Evolutionary conservation across 1,140 invertebrate genomes (phyloP), one percentile per base, ranked within the genome.

Genomic region (Lucilia sericata): DNA sequence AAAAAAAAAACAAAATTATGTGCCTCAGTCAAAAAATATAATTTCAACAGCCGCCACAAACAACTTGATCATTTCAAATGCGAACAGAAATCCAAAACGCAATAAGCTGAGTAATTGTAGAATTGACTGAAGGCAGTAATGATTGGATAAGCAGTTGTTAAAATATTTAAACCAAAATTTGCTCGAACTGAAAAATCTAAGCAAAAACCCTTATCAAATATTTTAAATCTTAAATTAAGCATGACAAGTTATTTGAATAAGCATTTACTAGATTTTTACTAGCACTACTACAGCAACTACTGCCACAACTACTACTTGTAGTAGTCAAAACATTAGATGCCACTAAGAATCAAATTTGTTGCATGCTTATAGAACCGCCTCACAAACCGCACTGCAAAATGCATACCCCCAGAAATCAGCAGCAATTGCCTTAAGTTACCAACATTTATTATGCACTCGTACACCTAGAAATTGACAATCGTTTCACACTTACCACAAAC

Each of bases 241-340:
- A 70, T 70, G 65, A 70, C 65, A 70, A 70, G 65, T 19, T 70
- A 70, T 70, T 70, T 70, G 65, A 70, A 70, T 70, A 70, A 70
- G n/a, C 65, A 70, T 70, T 70, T 70, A 70, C 65, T 70, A n/a
- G 55, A 5, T n/a, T 21, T 70, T 70, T 70, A 70, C 65, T 70
- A n/a, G 55, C n/a, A 60, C 51, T 60, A 70, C 65, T 70, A 70
- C 51, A 17, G 17, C 65, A 10, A 21, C 65, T 70, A 70, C n/a
- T 70, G 19, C 8, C 19, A 19, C 65, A 17, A 70, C 65, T 70
- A 70, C 65, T 21, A 5, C 19, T 21, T 70, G 65, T 70, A 21
- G 55, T n/a, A 21, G n/a, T 70, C 19, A 21, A 70, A 7, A 70
- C 21, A 19, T 70, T 70, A 19, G n/a, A 70, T 25, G 19, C 65